Conservation (phyloP, 64 coral and sea anemone genomes). For the Cladopsammia gracilis region DNA sequence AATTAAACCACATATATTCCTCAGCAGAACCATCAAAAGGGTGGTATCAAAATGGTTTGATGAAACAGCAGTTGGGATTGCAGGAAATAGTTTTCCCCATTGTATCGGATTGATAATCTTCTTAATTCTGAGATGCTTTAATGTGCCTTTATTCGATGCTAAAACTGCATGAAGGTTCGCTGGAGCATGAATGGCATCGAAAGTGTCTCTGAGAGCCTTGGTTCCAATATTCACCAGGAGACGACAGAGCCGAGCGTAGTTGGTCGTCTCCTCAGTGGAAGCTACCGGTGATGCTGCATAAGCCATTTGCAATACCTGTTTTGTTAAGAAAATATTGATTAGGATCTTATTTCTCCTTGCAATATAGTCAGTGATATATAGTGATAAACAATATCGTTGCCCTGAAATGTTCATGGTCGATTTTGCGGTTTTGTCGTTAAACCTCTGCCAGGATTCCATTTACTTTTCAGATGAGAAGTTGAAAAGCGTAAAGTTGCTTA, state of each 20-base stretch:
- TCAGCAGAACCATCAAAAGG: slow-evolving; percentile 8
- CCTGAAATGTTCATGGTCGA: too few species aligned
- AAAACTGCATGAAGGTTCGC: neutral
- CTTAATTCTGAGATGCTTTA: neutral
- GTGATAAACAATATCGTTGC: too few species aligned
- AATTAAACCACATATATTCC: slow-evolving; percentile 23
- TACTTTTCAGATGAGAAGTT: too few species aligned
- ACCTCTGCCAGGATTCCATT: too few species aligned
- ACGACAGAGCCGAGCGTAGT: neutral
- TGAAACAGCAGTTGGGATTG: neutral
- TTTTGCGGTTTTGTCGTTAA: too few species aligned
- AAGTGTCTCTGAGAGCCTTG: neutral
- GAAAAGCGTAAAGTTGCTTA: too few species aligned
- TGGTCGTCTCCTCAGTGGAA: neutral
- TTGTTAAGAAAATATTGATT: too few species aligned
- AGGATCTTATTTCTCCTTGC: too few species aligned
- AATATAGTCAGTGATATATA: too few species aligned
- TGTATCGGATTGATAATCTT: slow-evolving; percentile 21
- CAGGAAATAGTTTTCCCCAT: slow-evolving; percentile 32
- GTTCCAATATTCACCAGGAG: slow-evolving; percentile 26
- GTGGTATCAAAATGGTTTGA: slow-evolving; percentile 33
- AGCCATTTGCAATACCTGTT: neutral
- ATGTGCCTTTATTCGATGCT: neutral
- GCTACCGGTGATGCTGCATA: neutral
- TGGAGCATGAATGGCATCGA: slow-evolving; percentile 28